Evolutionary conservation across 1,140 invertebrate genomes (phyloP).

Genomic region (Temnothorax longispinosus): DNA sequence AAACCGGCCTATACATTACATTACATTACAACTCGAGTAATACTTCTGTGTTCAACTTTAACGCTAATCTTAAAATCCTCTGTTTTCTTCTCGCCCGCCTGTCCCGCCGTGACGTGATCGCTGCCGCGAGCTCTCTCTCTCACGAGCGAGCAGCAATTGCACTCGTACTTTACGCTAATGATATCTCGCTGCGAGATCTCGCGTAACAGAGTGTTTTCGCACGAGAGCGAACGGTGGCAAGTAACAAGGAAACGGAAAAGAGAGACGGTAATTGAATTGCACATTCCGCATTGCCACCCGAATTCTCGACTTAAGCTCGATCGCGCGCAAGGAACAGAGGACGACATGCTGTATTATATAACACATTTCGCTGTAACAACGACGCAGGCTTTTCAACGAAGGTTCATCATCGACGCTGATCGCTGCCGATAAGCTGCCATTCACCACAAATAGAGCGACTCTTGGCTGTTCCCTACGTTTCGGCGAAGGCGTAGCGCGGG

Average conservation of each 20-base stretch:
- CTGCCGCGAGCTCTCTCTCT: conserved; percentile 14
- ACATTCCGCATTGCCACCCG: neutral
- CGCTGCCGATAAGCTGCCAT: conserved; percentile 47
- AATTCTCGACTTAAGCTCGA: conserved; percentile 13
- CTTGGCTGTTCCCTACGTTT: conserved; percentile 32
- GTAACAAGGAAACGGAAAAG: neutral
- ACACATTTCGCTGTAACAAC: conserved; percentile 6
- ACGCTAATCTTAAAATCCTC: conserved; percentile 68
- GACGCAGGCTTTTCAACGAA: neutral
- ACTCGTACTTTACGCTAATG: neutral
- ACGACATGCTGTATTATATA: too few relatives aligned
- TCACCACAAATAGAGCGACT: conserved; percentile 61
- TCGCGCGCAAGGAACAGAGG: neutral
- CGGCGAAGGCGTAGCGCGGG: neutral
- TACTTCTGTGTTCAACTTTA: conserved; percentile 83
- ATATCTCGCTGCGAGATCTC: neutral
- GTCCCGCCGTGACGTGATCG: conserved; percentile 35
- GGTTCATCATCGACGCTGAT: neutral
- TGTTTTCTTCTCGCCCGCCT: conserved; percentile 13
- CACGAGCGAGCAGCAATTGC: neutral
- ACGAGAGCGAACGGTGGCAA: neutral
- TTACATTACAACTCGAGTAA: conserved; percentile 81
- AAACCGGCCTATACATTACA: conserved; percentile 81
- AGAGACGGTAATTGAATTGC: conserved; percentile 1
- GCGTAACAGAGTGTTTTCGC: neutral